Evolutionary conservation across 2,888 invertebrate species (phyloP).

Genomic region (Pimpla rufipes): DNA sequence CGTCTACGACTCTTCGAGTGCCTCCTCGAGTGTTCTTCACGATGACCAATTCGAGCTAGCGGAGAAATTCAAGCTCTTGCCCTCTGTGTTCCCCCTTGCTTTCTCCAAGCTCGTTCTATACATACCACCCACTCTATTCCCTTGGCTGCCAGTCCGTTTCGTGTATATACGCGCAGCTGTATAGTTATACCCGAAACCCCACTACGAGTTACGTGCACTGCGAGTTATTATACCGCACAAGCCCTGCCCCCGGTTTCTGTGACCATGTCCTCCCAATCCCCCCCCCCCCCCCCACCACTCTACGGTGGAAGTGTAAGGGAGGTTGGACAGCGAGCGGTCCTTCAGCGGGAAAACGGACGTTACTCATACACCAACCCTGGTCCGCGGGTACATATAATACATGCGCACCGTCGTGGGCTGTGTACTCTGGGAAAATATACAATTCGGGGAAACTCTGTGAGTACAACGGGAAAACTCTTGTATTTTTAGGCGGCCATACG

Average conservation of each 20-base stretch:
- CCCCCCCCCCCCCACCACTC: too few relatives aligned
- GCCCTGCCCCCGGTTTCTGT: constrained; percentile 9
- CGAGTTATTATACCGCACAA: constrained; percentile 46
- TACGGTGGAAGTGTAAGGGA: constrained; percentile 14
- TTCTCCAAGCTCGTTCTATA: constrained; percentile 43
- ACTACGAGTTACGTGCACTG: background rate
- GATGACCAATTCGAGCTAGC: constrained; percentile 60
- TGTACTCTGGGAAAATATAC: background rate
- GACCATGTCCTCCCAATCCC: constrained; percentile 2
- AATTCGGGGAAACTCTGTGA: background rate
- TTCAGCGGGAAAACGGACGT: constrained; percentile 12
- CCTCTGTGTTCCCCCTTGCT: constrained; percentile 23
- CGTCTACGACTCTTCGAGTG: constrained; percentile 53
- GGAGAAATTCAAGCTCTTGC: constrained; percentile 53
- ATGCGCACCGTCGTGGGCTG: constrained; percentile 3
- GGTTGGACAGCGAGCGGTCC: constrained; percentile 1
- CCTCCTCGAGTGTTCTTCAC: constrained; percentile 58
- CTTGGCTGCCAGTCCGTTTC: constrained; percentile 25
- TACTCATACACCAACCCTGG: background rate
- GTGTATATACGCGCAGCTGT: background rate
- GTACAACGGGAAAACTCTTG: constrained; percentile 5
- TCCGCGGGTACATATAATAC: background rate
- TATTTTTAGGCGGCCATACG: background rate
- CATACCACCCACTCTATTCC: constrained; percentile 27
- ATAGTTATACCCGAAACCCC: background rate